These are phyloP conservation scores for Cepaea hortensis DNA, from an alignment of 2,888 invertebrate genomes.

Conservation along the genomic window DNA sequence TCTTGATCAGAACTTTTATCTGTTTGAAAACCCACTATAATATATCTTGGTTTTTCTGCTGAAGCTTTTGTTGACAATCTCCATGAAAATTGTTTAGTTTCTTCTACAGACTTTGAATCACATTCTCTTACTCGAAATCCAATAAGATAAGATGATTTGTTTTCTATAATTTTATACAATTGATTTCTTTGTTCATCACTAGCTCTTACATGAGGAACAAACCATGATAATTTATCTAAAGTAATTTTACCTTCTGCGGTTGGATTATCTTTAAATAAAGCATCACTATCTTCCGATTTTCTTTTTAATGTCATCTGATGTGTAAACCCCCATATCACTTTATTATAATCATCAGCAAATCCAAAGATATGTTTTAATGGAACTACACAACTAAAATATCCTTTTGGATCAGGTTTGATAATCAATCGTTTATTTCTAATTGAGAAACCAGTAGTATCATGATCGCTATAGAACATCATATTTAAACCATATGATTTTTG, in stretches of 20 bases:
- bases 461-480: too few relatives aligned
- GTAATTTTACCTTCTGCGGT: not conserved
- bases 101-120: not conserved
- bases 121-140: not conserved
- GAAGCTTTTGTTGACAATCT: not conserved
- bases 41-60: conserved; percentile 28
- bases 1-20: not conserved
- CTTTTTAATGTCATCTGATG: conserved; percentile 6
- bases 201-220: not conserved
- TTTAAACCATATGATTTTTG: too few relatives aligned
- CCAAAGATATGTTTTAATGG: conserved; percentile 35
- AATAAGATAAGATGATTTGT: not conserved
- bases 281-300: conserved; percentile 15
- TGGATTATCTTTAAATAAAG: not conserved
- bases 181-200: not conserved
- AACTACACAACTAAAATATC: conserved; percentile 5
- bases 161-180: conserved; percentile 15
- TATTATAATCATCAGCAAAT: conserved; percentile 25
- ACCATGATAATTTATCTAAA: conserved; percentile 10
- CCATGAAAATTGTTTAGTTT: conserved; percentile 12
- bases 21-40: conserved; percentile 32
- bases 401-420: not conserved
- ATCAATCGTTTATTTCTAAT: not conserved
- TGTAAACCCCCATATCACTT: conserved; percentile 19
- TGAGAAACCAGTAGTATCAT: not conserved